Base-by-base conservation (phyloP, 1,140 invertebrate species). In the Neuroterus valhalla region DNA sequence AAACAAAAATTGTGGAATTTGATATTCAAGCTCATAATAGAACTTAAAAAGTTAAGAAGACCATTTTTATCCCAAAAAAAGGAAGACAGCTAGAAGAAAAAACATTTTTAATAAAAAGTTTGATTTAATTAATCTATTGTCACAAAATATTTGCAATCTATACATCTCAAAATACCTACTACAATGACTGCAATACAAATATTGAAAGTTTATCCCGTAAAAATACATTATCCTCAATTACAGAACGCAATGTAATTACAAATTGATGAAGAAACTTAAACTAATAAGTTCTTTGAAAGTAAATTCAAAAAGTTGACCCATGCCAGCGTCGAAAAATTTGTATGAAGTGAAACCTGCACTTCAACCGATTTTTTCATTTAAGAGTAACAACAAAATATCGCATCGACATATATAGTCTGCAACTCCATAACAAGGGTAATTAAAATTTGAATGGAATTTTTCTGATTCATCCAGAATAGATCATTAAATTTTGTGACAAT, bases 111-210 rank as follows among this genome's bases (percentile, higher is more conserved):
- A 67, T 1, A 67, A 17, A 67, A 67, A 0, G 62, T 50, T 69
- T 17, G 15, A 44, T 45, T 26, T 42, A 43, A 66, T 70, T 12
- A 46, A 26, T 75, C 38, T 46, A 74, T 74, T 62, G 45, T 62
- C 43, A 74, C 31, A 52, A 67, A 73, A 50, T 48, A 50, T 10
- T 50, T 19, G 19, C 15, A 52, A 21, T 46, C 15, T 62, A 26
- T 19, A 15, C 15, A 6, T 31, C 31, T 3, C 31, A 31, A n/a
- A 15, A 70, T 52, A 15, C 11, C 45, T n/a, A 52, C 23, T n/a
- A 26, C n/a, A 23, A 23, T 55, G 15, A 26, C 23, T 38, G 23
- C 2, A 26, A 31, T 14, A 26, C 14, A 62, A 38, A 31, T 11
- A 5, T 62, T 4, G n/a, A 31, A 48, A 48, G 8, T 48, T 17